Conservation (phyloP, 2,888 invertebrate genomes). For the Drosophila sordidapex region DNA sequence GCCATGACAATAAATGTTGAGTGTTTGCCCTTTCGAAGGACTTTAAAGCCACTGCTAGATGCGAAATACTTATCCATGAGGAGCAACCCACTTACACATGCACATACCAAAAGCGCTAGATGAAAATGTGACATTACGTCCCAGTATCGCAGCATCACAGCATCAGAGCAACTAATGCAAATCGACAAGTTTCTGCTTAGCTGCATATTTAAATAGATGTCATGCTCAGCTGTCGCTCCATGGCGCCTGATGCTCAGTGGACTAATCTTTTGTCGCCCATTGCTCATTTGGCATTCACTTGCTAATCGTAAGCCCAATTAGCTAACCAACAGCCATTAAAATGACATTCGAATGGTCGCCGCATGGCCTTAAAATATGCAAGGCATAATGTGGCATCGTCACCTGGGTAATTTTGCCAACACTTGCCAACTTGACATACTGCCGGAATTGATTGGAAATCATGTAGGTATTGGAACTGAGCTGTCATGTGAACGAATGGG, state of each 20-base stretch:
- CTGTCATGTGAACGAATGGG: conserved; percentile 20
- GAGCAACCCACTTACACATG: conserved; percentile 9
- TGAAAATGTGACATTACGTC: conserved; percentile 14
- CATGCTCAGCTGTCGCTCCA: conserved; percentile 35
- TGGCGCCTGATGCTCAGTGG: conserved; percentile 10
- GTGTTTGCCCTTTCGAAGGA: conserved; percentile 49
- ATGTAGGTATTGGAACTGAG: conserved; percentile 34
- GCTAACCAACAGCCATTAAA: conserved; percentile 69
- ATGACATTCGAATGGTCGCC: conserved; percentile 54
- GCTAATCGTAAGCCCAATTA: conserved; percentile 72
- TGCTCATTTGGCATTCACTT: conserved; percentile 47
- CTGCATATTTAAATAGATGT: conserved; percentile 43
- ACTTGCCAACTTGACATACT: not conserved
- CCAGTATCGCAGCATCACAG: not conserved
- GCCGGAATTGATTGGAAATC: conserved; percentile 42
- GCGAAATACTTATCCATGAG: conserved; percentile 27
- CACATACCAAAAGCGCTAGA: conserved; percentile 10
- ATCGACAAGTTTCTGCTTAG: conserved; percentile 46
- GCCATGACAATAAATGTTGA: conserved; percentile 71
- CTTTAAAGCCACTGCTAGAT: conserved; percentile 57
- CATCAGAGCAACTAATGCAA: conserved; percentile 23
- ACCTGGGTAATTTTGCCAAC: conserved; percentile 44
- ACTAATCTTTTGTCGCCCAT: conserved; percentile 25
- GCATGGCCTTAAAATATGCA: conserved; percentile 69
- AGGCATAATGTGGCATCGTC: conserved; percentile 60